A percentile compares a stretch with the other conserved stretches of the same genome.
Evolutionary conservation across 1,140 invertebrate species (phyloP).

Genomic region (Drosophila carrolli): DNA sequence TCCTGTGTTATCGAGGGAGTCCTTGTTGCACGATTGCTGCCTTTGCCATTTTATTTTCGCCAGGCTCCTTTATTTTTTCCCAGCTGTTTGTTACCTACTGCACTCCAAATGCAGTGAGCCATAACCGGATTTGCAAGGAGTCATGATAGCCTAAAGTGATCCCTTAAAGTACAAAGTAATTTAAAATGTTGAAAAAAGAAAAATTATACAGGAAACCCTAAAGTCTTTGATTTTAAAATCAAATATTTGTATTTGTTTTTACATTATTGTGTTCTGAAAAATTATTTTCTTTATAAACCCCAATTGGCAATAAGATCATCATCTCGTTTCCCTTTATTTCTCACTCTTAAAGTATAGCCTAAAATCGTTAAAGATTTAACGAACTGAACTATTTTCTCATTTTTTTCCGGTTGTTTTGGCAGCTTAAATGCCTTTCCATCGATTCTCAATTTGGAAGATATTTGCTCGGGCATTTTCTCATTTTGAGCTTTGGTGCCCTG

Average conservation of each 20-base stretch:
- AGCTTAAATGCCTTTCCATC: slow-evolving; percentile 34
- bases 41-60: slow-evolving; percentile 25
- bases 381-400: slow-evolving; percentile 21
- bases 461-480: slow-evolving; percentile 33
- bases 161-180: slow-evolving; percentile 2
- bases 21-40: slow-evolving; percentile 28
- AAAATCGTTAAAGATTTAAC: slow-evolving; percentile 4
- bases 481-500: slow-evolving; percentile 53
- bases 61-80: slow-evolving; percentile 17
- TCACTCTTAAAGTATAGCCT: background rate
- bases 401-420: slow-evolving; percentile 1
- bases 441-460: slow-evolving; percentile 49
- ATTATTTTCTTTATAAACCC: too few species aligned
- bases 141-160: background rate
- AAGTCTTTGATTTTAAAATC: too few species aligned
- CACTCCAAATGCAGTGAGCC: slow-evolving; percentile 74
- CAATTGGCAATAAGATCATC: too few species aligned
- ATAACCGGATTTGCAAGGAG: slow-evolving; percentile 36
- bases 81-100: slow-evolving; percentile 61
- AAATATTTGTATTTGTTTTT: too few species aligned
- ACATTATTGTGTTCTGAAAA: too few species aligned
- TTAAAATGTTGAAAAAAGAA: background rate
- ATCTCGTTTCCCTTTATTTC: background rate
- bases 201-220: too few species aligned
- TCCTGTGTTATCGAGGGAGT: slow-evolving; percentile 16